phyloP scores from a whole-genome alignment of 2,113 vertebrate species.

The Erpornis zantholeuca region DNA sequence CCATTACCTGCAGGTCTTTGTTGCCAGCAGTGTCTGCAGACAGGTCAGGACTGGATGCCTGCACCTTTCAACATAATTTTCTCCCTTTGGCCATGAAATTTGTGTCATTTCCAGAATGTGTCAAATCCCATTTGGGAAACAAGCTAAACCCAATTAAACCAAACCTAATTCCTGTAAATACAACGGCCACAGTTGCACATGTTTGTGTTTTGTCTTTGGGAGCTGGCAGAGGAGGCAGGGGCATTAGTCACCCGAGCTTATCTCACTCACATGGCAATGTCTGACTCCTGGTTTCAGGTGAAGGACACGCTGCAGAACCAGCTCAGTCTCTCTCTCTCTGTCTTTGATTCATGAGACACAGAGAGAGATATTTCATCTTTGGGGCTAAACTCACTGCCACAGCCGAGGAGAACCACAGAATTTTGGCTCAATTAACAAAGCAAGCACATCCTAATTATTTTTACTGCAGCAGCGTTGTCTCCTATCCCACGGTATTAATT shows the following conservation, averaged over 20 bases:
- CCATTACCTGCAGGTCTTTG: neutral
- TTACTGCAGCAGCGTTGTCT: neutral
- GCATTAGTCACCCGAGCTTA: slow-evolving; percentile 32
- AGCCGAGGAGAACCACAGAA: neutral
- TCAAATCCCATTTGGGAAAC: neutral
- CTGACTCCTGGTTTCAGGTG: slow-evolving; percentile 24
- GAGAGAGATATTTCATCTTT: neutral
- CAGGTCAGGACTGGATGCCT: neutral
- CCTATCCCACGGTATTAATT: neutral
- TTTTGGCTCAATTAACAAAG: neutral
- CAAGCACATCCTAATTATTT: neutral
- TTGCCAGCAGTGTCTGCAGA: neutral
- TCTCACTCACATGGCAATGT: neutral
- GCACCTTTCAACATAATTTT: neutral
- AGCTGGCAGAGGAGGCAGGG: neutral
- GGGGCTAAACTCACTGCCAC: neutral
- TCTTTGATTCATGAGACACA: neutral
- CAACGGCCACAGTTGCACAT: neutral
- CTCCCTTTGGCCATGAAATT: neutral
- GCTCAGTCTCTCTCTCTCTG: neutral
- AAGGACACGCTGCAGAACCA: neutral
- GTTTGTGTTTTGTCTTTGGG: slow-evolving; percentile 8
- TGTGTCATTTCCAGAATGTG: neutral
- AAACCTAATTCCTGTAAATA: neutral
- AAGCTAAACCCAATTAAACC: neutral